Evolutionary conservation across 92 coral and sea anemone species (phyloP), one percentile per base, ranked within the genome.

Genomic region (Epizoanthus fatuus): DNA sequence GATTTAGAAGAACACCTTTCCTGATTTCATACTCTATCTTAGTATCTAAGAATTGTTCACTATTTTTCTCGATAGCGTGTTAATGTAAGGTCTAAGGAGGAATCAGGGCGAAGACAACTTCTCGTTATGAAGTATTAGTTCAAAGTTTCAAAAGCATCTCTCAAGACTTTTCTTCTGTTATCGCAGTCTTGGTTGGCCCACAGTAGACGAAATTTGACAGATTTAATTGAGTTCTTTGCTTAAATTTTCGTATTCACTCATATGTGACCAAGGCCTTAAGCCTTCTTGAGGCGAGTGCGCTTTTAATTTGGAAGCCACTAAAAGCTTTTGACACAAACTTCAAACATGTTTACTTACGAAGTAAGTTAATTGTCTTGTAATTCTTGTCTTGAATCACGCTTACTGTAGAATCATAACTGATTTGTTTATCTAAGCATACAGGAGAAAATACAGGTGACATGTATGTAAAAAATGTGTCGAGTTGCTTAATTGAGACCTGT

Each of bases 261-360:
- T 29, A 29, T 29, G 35, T 2, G 35, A 29, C 35, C 35, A 0
- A 52, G 40, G 63, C 32, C 62, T 60, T 59, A 58, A 77, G 62
- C 70, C 82, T 59, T 77, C 82, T 77, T 77, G 82, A 77, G 70
- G 62, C 70, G 82, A 77, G 82, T 77, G 82, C 55, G 19, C 63
- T 44, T 58, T 56, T 22, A 77, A 77, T 77, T 77, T 38, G 45
- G 12, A 77, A 49, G 53, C 44, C 54, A 77, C 47, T 69, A 56
- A 77, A 77, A 75, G 82, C 82, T 77, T 77, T 77, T 77, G 52
- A 77, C 71, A 76, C 68, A 40, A 77, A 69, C 57, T 42, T 77
- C 57, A 77, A 77, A 58, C 66, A 44, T 77, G 82, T 77, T 77
- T 77, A 77, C 82, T 19, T 77, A 40, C 47, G 82, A 77, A 77